These are phyloP conservation scores for Triplophysa bombifrons DNA, from an alignment of 2,797 vertebrate species.

Conservation along the genomic window DNA sequence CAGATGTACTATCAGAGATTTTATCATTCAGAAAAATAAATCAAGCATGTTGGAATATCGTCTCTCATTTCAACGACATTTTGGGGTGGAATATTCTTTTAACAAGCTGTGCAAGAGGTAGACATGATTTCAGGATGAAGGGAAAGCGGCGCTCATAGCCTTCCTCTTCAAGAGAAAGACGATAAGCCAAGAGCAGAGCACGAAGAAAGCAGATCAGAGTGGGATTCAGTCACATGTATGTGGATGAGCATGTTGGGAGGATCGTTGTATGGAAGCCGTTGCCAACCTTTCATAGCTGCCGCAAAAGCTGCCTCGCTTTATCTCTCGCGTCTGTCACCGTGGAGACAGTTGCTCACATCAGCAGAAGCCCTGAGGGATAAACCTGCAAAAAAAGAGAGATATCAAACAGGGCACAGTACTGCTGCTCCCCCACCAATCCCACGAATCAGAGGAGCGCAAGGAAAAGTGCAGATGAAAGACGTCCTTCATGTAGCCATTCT, in stretches of 20 bases:
- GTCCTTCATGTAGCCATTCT: constrained; percentile 44
- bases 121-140: constrained; percentile 52
- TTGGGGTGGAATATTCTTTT: background rate
- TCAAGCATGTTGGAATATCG: too few relatives aligned
- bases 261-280: constrained; percentile 47
- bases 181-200: constrained; percentile 23
- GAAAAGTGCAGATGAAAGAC: constrained; percentile 53
- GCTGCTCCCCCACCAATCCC: constrained; percentile 55
- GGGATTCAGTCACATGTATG: constrained; percentile 46
- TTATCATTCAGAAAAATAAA: too few relatives aligned
- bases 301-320: constrained; percentile 66
- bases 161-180: constrained; percentile 20
- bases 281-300: constrained; percentile 68
- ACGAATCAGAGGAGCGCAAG: constrained; percentile 49
- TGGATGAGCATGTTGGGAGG: constrained; percentile 7
- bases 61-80: background rate
- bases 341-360: constrained; percentile 77
- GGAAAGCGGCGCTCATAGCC: constrained; percentile 18
- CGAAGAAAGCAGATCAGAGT: constrained; percentile 55
- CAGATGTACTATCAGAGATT: too few relatives aligned
- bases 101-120: constrained; percentile 57
- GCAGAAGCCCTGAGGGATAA: constrained; percentile 69
- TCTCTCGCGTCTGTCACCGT: constrained; percentile 73
- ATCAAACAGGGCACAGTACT: constrained; percentile 58
- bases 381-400: constrained; percentile 53